A percentile compares a stretch with the other conserved stretches of the same genome.
phyloP scores from a whole-genome alignment of 2,888 invertebrate genomes.

The Nemotelus pantherinus region DNA sequence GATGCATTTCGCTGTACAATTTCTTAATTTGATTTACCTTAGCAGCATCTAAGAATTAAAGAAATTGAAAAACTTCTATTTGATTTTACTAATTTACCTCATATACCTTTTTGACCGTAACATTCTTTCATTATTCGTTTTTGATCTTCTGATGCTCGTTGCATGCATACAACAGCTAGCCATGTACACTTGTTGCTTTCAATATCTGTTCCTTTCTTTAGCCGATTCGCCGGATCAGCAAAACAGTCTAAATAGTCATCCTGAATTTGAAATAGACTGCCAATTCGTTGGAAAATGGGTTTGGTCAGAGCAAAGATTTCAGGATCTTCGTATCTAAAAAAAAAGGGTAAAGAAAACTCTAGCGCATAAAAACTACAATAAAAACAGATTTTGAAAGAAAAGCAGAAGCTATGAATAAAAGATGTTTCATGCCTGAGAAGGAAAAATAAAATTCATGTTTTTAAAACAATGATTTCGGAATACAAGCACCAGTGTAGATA shows the following conservation, averaged over 20 bases:
- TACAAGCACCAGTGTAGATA: too few relatives aligned
- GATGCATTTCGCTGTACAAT: constrained; percentile 75
- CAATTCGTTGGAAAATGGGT: constrained; percentile 88
- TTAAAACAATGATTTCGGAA: too few relatives aligned
- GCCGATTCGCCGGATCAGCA: constrained; percentile 84
- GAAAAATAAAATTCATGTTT: too few relatives aligned
- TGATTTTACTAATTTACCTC: not conserved
- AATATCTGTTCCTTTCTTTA: constrained; percentile 92
- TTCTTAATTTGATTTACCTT: constrained; percentile 76
- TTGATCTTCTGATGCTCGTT: constrained; percentile 77
- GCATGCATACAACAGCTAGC: constrained; percentile 89
- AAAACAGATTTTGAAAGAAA: too few relatives aligned
- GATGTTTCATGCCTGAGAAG: too few relatives aligned
- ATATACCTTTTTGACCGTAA: constrained; percentile 72
- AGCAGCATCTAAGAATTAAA: constrained; percentile 66
- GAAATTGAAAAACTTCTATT: not conserved
- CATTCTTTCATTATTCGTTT: constrained; percentile 77
- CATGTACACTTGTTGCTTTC: constrained; percentile 96
- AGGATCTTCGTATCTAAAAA: constrained; percentile 70
- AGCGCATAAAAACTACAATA: too few relatives aligned
- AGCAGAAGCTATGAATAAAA: too few relatives aligned
- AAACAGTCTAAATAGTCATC: constrained; percentile 80
- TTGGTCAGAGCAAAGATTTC: constrained; percentile 87
- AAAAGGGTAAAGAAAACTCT: not conserved
- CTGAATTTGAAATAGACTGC: constrained; percentile 95